Percentiles rank a stretch among this genome's conserved stretches.
phyloP scores from a whole-genome alignment of 2,797 vertebrate genomes.

The Epinephelus malabaricus region DNA sequence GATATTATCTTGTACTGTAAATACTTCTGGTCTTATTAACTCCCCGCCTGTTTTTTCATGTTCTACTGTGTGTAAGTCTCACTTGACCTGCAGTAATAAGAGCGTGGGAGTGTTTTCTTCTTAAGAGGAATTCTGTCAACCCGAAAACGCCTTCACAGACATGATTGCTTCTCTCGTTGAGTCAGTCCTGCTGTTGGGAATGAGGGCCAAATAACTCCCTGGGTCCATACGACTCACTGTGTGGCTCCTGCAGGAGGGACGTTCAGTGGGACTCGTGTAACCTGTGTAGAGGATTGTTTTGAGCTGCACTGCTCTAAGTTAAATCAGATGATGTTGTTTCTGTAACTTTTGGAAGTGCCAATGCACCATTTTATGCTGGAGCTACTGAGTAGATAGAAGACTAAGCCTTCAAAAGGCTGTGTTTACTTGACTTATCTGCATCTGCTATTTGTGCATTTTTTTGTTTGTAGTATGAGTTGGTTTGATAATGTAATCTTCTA shows the following conservation, averaged over 20 bases:
- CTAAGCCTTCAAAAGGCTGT: not conserved
- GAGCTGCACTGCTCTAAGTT: not conserved
- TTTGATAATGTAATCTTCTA: constrained; percentile 19
- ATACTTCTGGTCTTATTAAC: constrained; percentile 35
- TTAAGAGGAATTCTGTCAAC: constrained; percentile 53
- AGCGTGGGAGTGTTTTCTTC: constrained; percentile 59
- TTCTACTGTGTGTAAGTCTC: constrained; percentile 28
- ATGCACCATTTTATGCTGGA: not conserved
- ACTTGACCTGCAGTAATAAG: constrained; percentile 49
- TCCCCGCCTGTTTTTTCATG: constrained; percentile 20
- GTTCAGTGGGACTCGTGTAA: constrained; percentile 14
- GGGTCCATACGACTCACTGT: constrained; percentile 1
- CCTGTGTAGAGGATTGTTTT: constrained; percentile 28
- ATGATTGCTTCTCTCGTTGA: constrained; percentile 50
- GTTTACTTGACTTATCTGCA: not conserved
- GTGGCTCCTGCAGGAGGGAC: constrained; percentile 3
- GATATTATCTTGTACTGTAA: constrained; percentile 32
- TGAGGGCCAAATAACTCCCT: constrained; percentile 22
- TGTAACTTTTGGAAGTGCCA: not conserved
- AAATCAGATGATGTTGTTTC: constrained; percentile 6
- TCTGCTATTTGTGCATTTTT: not conserved
- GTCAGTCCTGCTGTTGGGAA: constrained; percentile 46
- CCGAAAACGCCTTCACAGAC: constrained; percentile 46
- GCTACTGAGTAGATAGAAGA: not conserved
- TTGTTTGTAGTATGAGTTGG: not conserved